Conservation (phyloP, 2,113 vertebrate genomes). For the Philantomba maxwellii region DNA sequence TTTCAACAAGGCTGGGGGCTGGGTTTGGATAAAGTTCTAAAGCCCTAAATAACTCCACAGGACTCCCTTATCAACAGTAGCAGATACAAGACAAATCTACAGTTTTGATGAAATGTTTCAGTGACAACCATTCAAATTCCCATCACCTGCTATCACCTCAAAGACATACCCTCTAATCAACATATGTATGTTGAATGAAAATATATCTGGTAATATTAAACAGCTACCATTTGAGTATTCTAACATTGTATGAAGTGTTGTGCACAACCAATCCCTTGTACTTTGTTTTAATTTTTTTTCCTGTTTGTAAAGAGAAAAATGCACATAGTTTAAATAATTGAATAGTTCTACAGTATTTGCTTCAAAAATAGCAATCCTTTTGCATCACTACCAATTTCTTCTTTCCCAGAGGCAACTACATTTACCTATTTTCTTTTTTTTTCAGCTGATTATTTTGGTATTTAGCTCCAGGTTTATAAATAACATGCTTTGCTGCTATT, state of each 20-base stretch:
- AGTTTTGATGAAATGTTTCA: background rate
- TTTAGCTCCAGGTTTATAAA: slow-evolving; percentile 59
- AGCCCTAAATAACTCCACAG: background rate
- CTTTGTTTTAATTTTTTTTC: background rate
- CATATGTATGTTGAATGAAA: background rate
- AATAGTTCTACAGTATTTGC: background rate
- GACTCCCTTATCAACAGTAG: background rate
- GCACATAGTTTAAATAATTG: background rate
- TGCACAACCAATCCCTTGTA: background rate
- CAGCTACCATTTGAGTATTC: background rate
- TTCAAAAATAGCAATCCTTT: slow-evolving; percentile 51
- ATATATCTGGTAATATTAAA: background rate
- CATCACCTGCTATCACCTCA: background rate
- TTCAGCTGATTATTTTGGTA: slow-evolving; percentile 49
- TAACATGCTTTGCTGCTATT: slow-evolving; percentile 33
- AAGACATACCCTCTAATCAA: background rate
- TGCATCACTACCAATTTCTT: background rate
- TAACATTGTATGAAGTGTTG: background rate
- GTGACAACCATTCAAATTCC: background rate
- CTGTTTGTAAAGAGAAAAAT: background rate
- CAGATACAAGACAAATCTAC: background rate
- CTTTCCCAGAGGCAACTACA: slow-evolving; percentile 17
- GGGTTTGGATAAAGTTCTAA: background rate
- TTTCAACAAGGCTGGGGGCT: background rate
- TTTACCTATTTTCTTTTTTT: background rate